Conservation (phyloP, 92 coral and sea anemone genomes). For the Porites rus region DNA sequence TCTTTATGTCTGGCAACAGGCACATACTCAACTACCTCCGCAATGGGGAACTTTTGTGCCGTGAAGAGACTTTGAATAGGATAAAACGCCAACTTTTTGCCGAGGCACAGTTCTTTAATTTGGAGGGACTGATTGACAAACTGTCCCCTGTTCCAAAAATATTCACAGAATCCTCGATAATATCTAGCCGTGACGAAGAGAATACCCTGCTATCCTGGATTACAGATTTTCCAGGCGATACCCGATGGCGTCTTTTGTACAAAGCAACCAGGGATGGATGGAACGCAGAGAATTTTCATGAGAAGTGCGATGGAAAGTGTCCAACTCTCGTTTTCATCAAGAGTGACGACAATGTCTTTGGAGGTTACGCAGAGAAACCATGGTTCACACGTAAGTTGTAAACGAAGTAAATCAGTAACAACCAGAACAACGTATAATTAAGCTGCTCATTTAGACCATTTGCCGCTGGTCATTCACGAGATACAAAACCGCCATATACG, state of each 20-base stretch:
- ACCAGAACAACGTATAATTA: too few relatives aligned
- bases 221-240: conserved; percentile 1
- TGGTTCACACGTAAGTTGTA: conserved; percentile 61
- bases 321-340: conserved; percentile 49
- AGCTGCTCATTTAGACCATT: too few relatives aligned
- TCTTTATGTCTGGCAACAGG: not conserved
- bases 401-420: too few relatives aligned
- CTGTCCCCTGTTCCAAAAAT: not conserved
- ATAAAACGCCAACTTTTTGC: not conserved
- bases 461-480: too few relatives aligned
- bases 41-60: conserved; percentile 2
- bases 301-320: conserved; percentile 60
- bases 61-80: not conserved
- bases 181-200: conserved; percentile 33
- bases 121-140: not conserved
- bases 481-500: too few relatives aligned
- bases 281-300: conserved; percentile 39
- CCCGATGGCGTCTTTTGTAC: conserved; percentile 24
- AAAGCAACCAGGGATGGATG: conserved; percentile 17
- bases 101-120: conserved; percentile 3
- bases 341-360: conserved; percentile 41
- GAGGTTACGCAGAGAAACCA: conserved; percentile 60
- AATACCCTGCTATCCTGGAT: conserved; percentile 49
- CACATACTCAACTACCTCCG: conserved; percentile 17
- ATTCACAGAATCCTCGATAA: not conserved